These are phyloP conservation scores for Casuarius casuarius DNA, from an alignment of 2,113 vertebrate species.

Conservation along the genomic window DNA sequence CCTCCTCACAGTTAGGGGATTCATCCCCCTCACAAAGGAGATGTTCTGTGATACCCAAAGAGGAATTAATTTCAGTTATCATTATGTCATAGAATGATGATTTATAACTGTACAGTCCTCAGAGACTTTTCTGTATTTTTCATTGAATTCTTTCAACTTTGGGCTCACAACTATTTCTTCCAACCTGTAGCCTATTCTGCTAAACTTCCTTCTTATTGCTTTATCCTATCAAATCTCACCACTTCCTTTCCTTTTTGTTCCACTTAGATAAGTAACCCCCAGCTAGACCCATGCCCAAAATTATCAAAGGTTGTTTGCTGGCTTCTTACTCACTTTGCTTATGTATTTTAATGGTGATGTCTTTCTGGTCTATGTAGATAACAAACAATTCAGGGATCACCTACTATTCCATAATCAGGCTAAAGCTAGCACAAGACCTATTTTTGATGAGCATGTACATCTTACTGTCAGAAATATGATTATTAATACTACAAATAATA, in stretches of 20 bases:
- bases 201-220: background rate
- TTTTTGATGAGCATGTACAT: background rate
- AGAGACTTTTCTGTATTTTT: slow-evolving; percentile 26
- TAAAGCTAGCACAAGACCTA: background rate
- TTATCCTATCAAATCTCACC: background rate
- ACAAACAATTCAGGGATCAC: background rate
- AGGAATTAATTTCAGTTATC: slow-evolving; percentile 60
- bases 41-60: slow-evolving; percentile 44
- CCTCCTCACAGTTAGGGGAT: background rate
- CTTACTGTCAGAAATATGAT: background rate
- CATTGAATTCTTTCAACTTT: slow-evolving; percentile 27
- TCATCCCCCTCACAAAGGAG: slow-evolving; percentile 38
- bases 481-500: background rate
- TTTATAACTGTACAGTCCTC: background rate
- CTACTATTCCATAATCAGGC: background rate
- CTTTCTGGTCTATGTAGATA: background rate
- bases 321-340: background rate
- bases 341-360: background rate
- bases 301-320: background rate
- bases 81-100: slow-evolving; percentile 41
- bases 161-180: background rate
- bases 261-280: background rate
- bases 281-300: background rate
- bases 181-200: background rate
- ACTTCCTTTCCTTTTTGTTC: background rate